Conservation (phyloP, 2,888 invertebrate species). For the Trimorus sp. region DNA sequence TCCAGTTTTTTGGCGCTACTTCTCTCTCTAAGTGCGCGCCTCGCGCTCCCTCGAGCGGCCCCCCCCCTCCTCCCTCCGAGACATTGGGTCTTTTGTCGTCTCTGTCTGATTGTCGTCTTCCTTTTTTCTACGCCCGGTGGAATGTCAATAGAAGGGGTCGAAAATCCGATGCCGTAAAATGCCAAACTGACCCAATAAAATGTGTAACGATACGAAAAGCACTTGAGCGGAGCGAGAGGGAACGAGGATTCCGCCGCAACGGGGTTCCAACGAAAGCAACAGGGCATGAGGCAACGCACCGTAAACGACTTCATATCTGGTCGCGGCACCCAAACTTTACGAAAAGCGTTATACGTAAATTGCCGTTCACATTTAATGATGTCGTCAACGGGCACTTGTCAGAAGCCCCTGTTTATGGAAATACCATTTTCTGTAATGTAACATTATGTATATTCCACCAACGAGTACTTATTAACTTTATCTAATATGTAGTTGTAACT, state of each 20-base stretch:
- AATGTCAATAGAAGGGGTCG: conserved; percentile 48
- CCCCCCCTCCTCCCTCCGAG: neutral
- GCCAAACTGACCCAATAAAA: conserved; percentile 63
- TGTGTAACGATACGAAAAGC: conserved; percentile 55
- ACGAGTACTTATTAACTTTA: too few relatives aligned
- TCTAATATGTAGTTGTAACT: too few relatives aligned
- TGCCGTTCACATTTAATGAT: too few relatives aligned
- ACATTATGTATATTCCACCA: too few relatives aligned
- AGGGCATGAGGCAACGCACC: conserved; percentile 50
- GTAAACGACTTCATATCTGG: conserved; percentile 53
- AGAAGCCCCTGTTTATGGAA: too few relatives aligned
- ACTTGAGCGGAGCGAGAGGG: conserved; percentile 35
- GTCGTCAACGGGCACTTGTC: too few relatives aligned
- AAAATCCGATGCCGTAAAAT: conserved; percentile 60
- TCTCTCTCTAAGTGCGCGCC: conserved; percentile 26
- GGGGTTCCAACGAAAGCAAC: conserved; percentile 63
- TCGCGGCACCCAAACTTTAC: too few relatives aligned
- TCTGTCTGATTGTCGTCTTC: conserved; percentile 12
- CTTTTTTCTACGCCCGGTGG: conserved; percentile 27
- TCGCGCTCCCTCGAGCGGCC: neutral
- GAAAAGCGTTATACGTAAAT: too few relatives aligned
- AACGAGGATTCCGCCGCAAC: conserved; percentile 49
- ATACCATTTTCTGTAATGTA: too few relatives aligned
- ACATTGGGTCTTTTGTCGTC: neutral
- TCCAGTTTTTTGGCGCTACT: neutral